These are phyloP conservation scores for Capromys pilorides DNA, from an alignment of 2,797 vertebrate genomes.

Conservation along the genomic window DNA sequence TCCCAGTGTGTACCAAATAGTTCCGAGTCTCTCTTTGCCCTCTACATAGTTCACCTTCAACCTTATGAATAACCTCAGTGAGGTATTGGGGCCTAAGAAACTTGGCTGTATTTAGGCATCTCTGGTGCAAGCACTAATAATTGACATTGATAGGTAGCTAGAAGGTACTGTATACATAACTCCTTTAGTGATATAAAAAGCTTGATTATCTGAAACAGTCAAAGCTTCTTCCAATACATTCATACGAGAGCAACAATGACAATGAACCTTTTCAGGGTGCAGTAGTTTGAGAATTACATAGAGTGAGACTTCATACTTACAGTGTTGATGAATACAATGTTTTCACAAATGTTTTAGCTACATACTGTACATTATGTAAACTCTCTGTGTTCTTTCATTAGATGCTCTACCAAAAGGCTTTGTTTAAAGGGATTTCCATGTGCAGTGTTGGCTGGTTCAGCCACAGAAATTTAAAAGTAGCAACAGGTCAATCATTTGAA, in stretches of 20 bases:
- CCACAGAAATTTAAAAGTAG: not conserved
- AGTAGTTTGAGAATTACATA: not conserved
- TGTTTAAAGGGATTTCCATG: not conserved
- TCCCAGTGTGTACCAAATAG: not conserved
- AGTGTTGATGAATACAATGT: slow-evolving; percentile 5
- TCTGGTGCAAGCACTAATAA: slow-evolving; percentile 21
- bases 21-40: slow-evolving; percentile 27
- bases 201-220: not conserved
- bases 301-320: not conserved
- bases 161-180: not conserved
- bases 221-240: not conserved
- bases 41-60: not conserved
- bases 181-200: not conserved
- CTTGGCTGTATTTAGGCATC: not conserved
- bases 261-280: not conserved
- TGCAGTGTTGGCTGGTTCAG: not conserved
- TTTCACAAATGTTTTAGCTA: not conserved
- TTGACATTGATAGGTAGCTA: not conserved
- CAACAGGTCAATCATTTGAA: slow-evolving; percentile 5
- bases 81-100: not conserved
- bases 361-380: not conserved
- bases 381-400: not conserved
- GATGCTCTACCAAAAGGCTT: not conserved
- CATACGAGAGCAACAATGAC: not conserved
- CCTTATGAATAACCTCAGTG: not conserved